These are phyloP conservation scores for Morone chrysops DNA, from an alignment of 2,113 vertebrate genomes.

Conservation along the genomic window DNA sequence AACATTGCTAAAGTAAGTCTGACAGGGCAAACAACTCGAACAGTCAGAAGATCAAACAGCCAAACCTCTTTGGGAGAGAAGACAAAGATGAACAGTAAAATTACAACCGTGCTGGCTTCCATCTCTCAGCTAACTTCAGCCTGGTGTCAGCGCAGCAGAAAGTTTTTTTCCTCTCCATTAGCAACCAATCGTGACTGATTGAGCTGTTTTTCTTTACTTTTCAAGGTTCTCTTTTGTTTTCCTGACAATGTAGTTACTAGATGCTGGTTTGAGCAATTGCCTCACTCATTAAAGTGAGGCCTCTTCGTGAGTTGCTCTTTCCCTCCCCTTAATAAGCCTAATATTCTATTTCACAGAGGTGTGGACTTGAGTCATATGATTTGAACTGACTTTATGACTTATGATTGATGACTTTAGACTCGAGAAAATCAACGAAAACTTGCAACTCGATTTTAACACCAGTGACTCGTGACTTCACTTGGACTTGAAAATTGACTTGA, in stretches of 20 bases:
- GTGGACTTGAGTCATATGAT: too few relatives aligned
- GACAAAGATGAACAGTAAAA: not conserved
- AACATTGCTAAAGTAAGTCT: not conserved
- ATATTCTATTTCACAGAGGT: not conserved
- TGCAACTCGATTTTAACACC: too few relatives aligned
- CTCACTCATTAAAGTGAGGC: conserved; percentile 20
- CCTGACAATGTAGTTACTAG: conserved; percentile 33
- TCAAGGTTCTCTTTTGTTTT: not conserved
- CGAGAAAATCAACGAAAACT: too few relatives aligned
- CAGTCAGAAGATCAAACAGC: not conserved
- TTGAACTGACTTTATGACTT: too few relatives aligned
- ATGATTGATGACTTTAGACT: too few relatives aligned
- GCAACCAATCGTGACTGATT: conserved; percentile 34
- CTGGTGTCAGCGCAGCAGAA: not conserved
- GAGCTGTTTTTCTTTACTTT: conserved; percentile 26
- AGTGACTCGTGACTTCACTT: too few relatives aligned
- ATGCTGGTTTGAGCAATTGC: conserved; percentile 15
- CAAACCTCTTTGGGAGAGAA: not conserved
- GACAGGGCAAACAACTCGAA: not conserved
- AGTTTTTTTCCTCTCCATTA: conserved; percentile 10
- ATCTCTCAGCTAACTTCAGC: conserved; percentile 12
- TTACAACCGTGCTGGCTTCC: not conserved
- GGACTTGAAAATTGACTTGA: too few relatives aligned
- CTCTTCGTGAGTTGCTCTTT: not conserved
- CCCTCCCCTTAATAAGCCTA: conserved; percentile 17